Evolutionary conservation across 2,797 vertebrate genomes (phyloP).

Genomic region (Onychomys leucogaster): DNA sequence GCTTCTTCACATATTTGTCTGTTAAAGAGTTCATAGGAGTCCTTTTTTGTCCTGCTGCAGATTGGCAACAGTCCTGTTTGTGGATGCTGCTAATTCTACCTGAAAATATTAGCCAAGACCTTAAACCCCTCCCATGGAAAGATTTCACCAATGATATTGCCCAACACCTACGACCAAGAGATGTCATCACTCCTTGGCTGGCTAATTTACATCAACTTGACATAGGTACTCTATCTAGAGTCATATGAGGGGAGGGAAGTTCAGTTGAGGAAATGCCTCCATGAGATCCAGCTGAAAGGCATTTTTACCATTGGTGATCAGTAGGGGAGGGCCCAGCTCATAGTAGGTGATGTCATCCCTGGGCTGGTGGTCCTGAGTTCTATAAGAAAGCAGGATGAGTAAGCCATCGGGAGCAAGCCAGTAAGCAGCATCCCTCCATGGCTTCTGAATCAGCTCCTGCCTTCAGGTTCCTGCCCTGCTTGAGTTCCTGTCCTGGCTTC

Average conservation of each 20-base stretch:
- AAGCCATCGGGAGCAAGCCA: background rate
- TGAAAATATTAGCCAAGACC: constrained; percentile 14
- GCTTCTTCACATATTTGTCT: constrained; percentile 71
- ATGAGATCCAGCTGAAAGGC: background rate
- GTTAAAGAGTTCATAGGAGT: constrained; percentile 56
- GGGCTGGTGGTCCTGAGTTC: background rate
- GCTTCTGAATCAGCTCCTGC: background rate
- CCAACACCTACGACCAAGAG: background rate
- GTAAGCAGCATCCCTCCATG: background rate
- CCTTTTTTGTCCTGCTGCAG: rapidly evolving
- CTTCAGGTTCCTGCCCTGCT: background rate
- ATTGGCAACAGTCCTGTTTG: constrained; percentile 29
- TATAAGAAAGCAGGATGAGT: background rate
- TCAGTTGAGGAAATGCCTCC: background rate
- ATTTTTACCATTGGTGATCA: background rate
- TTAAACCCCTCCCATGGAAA: constrained; percentile 53
- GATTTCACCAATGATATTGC: background rate
- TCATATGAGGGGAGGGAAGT: background rate
- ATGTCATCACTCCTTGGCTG: background rate
- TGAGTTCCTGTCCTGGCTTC: background rate
- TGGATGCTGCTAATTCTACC: constrained; percentile 43
- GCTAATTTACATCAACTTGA: background rate
- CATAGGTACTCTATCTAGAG: background rate
- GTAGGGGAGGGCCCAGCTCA: background rate
- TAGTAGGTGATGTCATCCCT: background rate